Conservation (phyloP, 2,797 vertebrate genomes). For the Galaxias olidus region DNA sequence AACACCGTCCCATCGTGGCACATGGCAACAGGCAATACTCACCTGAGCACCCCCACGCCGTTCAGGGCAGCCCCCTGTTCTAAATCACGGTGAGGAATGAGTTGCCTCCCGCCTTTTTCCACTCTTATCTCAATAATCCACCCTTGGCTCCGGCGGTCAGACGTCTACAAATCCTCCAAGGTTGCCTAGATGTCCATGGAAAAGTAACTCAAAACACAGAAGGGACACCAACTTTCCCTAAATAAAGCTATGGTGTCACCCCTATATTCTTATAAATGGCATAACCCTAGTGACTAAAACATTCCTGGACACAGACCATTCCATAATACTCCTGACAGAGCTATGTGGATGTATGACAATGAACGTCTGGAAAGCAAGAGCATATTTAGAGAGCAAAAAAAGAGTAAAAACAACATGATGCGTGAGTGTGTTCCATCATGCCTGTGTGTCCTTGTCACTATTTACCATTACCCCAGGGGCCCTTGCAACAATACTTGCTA, state of each 20-base stretch:
- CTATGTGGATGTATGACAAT: conserved; percentile 8
- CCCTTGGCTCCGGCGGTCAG: too few species aligned
- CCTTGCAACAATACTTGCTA: not conserved
- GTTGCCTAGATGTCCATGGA: too few species aligned
- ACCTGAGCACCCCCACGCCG: conserved; percentile 8
- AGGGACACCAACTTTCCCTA: too few species aligned
- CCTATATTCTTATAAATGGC: not conserved
- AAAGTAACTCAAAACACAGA: too few species aligned
- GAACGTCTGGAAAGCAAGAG: not conserved
- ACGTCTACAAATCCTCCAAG: too few species aligned
- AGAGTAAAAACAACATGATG: not conserved
- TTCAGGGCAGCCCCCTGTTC: not conserved
- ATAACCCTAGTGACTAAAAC: not conserved
- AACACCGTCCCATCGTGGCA: not conserved
- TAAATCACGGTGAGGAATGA: too few species aligned
- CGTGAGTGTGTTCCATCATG: not conserved
- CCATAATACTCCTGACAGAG: conserved; percentile 8
- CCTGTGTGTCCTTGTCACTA: not conserved
- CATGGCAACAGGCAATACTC: not conserved
- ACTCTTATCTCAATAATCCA: too few species aligned
- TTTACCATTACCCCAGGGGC: not conserved
- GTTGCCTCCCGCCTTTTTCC: too few species aligned
- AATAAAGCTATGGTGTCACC: not conserved
- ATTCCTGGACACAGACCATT: conserved; percentile 3
- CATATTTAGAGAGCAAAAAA: not conserved